Conservation (phyloP, 2,888 invertebrate genomes). For the Orthonevra nobilis region DNA sequence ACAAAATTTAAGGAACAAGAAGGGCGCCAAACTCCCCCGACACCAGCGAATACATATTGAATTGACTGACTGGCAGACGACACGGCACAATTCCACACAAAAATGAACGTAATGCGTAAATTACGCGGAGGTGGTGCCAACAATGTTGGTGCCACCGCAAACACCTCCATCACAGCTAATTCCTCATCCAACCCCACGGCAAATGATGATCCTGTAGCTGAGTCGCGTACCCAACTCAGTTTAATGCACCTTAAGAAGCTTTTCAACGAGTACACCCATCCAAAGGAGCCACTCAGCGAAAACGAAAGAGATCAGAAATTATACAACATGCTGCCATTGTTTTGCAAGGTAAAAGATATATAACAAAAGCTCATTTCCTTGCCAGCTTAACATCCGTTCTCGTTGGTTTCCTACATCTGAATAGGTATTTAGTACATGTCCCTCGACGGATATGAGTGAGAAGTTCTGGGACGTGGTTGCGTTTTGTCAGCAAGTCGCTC, state of each 20-base stretch:
- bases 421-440: slow-evolving; percentile 95
- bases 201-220: slow-evolving; percentile 81
- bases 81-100: too few relatives aligned
- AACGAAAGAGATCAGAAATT: slow-evolving; percentile 94
- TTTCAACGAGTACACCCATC: slow-evolving; percentile 96
- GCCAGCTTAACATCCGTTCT: slow-evolving; percentile 25
- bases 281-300: slow-evolving; percentile 89
- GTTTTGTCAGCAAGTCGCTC: slow-evolving; percentile 96
- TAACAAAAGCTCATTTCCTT: slow-evolving; percentile 54
- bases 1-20: too few relatives aligned
- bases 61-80: slow-evolving; percentile 38
- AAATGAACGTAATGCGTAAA: slow-evolving; percentile 96
- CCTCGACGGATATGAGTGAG: slow-evolving; percentile 97
- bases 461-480: slow-evolving; percentile 98
- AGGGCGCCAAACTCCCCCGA: slow-evolving; percentile 4
- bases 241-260: slow-evolving; percentile 97
- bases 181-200: slow-evolving; percentile 81
- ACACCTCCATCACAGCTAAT: slow-evolving; percentile 81
- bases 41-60: slow-evolving; percentile 33
- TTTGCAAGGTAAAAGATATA: slow-evolving; percentile 91
- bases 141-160: slow-evolving; percentile 77
- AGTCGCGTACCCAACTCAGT: slow-evolving; percentile 92
- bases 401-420: slow-evolving; percentile 4
- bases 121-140: slow-evolving; percentile 84
- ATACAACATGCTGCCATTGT: slow-evolving; percentile 98